Evolutionary conservation across 2,888 invertebrate species (phyloP), one percentile per base, ranked within the genome.

Genomic region (Mythimna vitellina): DNA sequence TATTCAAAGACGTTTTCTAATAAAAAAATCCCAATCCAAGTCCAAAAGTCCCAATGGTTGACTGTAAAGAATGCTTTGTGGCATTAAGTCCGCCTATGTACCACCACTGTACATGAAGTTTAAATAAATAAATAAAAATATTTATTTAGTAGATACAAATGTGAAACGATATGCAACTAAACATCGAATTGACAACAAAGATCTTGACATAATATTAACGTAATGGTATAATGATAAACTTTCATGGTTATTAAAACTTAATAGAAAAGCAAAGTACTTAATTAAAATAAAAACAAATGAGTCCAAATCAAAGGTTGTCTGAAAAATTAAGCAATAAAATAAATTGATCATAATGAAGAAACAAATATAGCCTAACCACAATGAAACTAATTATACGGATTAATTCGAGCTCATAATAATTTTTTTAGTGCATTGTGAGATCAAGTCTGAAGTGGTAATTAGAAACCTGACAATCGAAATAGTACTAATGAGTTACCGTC

Each of bases 311-410:
- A 74, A 78, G 74, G 74, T 22, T 65, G 53, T 74, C 53, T 69
- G n/a, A 32, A 79, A 54, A 20, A 53, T 61, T 68, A 22, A n/a
- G n/a, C 14, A 51, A 60, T 56, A 66, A 64, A 61, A 56, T 72
- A 62, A 46, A 57, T 56, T 57, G 14, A 65, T 62, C 12, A 10
- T n/a, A 74, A 58, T 74, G 69, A 69, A 63, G 42, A 54, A 42
- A 65, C 80, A 65, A 79, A 58, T 74, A 60, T 63, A 63, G 35
- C 17, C 17, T 5, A 60, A 53, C n/a, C 7, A 42, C n/a, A 74
- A 69, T 32, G 17, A 63, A 60, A 64, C n/a, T 66, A 80, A 75
- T 80, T 80, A 75, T 58, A 80, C 46, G 58, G 80, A 60, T 64
- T 66, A 63, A 63, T 60, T 63, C 17, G 3, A 49, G 8, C 42